Base-by-base conservation (phyloP, 2,888 invertebrate genomes). In the Drosophila pullipes region DNA sequence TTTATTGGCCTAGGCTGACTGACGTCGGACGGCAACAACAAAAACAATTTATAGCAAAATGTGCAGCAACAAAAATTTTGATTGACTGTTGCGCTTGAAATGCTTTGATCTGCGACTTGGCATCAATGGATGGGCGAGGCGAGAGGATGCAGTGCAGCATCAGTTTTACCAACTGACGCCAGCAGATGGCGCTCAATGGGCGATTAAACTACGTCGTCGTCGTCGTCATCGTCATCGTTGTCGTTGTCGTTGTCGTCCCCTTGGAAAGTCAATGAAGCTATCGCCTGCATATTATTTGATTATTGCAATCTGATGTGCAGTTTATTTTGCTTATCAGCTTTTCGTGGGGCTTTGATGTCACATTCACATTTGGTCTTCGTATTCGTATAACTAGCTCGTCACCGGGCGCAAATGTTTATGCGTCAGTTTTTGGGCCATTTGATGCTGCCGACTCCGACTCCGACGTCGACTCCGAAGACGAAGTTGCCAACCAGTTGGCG, bases 21-120 rank as follows among this genome's bases (percentile, higher is more conserved):
- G 79, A 79, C 73, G 69, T 57, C 53, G 69, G 61, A 72, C 59
- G 67, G 63, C 80, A 76, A 67, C 67, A 70, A 63, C 68, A 74
- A 78, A 53, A 63, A 60, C 69, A 76, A 52, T n/a, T 54, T 41
- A 18, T 37, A 72, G 64, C 49, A 68, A 73, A 76, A 74, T 78
- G 58, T 57, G 69, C 81, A 78, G 69, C 78, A 78, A 69, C 69
- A 70, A 50, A 22, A 69, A 65, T 70, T 73, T 85, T 87, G 87
- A 87, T 86, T 87, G 87, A 87, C 87, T 87, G 85, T 78, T 87
- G 83, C 81, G 87, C 84, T 82, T 86, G 87, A 82, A 86, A 75
- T 78, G 89, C 87, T 89, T 87, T 87, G 87, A 87, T 87, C 87
- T 87, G 74, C 39, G 66, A 55, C 66, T 65, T 53, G 71, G 55